Conservation (phyloP, 2,113 vertebrate species). For the Peromyscus polionotus region DNA sequence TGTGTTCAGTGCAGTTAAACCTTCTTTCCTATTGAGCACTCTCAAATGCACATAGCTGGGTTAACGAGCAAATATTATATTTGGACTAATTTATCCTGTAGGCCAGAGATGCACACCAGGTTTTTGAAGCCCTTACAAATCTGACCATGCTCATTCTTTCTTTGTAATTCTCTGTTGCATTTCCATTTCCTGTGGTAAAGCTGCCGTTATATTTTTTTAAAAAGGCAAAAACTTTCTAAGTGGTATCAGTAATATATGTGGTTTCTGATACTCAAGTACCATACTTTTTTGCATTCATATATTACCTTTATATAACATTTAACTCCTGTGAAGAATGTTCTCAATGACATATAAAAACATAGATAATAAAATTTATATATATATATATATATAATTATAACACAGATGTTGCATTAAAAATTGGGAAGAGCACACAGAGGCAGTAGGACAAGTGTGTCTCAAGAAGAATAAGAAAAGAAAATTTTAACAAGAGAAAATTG, state of each 20-base stretch:
- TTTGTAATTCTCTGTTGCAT: neutral
- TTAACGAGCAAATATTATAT: neutral
- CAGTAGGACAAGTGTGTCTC: neutral
- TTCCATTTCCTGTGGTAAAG: neutral
- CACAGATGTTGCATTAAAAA: neutral
- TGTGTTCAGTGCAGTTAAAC: neutral
- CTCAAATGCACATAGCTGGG: neutral
- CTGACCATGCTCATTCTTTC: neutral
- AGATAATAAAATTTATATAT: too few relatives aligned
- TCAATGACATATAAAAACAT: neutral
- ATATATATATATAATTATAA: neutral
- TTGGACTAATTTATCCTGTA: neutral
- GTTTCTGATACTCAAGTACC: neutral
- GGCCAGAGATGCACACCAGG: neutral
- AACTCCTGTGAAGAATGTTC: neutral
- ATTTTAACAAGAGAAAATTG: neutral
- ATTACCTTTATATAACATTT: neutral
- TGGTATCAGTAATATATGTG: neutral
- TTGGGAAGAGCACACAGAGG: neutral
- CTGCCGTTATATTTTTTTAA: neutral
- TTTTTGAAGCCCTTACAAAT: neutral
- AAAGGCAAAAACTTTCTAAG: neutral
- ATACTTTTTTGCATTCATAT: neutral
- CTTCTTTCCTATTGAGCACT: neutral
- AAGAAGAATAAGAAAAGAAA: neutral